Evolutionary conservation across 2,113 vertebrate genomes (phyloP).

Genomic region (Reinhardtius hippoglossoides): DNA sequence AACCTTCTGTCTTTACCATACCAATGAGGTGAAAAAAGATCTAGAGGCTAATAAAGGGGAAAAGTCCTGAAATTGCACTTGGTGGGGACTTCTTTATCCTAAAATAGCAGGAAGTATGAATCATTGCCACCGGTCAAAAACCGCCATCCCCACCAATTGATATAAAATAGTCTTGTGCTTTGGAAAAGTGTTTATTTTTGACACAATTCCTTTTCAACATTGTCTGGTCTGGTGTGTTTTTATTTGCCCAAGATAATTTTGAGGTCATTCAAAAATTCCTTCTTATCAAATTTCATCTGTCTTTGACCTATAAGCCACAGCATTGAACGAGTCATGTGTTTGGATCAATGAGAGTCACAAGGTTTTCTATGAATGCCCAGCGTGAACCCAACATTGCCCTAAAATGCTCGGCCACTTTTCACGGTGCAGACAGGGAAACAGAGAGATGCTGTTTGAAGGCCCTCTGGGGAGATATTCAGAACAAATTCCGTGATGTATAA

Average conservation of each 20-base stretch:
- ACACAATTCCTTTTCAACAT: background rate
- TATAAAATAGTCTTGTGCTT: background rate
- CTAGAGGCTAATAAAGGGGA: too few relatives aligned
- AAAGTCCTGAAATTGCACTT: background rate
- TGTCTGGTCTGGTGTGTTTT: background rate
- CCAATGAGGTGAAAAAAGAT: too few relatives aligned
- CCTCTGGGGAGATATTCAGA: conserved; percentile 7
- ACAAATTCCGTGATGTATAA: background rate
- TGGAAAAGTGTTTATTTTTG: background rate
- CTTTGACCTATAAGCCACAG: background rate
- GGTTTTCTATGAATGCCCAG: conserved; percentile 8
- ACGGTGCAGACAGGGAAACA: conserved; percentile 6
- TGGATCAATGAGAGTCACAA: conserved; percentile 44
- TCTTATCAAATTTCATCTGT: background rate
- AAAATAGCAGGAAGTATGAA: background rate
- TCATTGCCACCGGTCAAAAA: background rate
- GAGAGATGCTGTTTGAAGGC: conserved; percentile 17
- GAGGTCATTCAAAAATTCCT: background rate
- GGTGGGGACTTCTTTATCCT: background rate
- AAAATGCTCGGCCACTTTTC: conserved; percentile 14
- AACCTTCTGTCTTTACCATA: too few relatives aligned
- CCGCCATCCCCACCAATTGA: too few relatives aligned
- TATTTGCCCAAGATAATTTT: background rate
- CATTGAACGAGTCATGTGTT: conserved; percentile 40
- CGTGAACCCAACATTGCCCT: background rate